Base-by-base conservation (phyloP, 37 sponge, comb jelly and placozoan species). In the Bolinopsis microptera region DNA sequence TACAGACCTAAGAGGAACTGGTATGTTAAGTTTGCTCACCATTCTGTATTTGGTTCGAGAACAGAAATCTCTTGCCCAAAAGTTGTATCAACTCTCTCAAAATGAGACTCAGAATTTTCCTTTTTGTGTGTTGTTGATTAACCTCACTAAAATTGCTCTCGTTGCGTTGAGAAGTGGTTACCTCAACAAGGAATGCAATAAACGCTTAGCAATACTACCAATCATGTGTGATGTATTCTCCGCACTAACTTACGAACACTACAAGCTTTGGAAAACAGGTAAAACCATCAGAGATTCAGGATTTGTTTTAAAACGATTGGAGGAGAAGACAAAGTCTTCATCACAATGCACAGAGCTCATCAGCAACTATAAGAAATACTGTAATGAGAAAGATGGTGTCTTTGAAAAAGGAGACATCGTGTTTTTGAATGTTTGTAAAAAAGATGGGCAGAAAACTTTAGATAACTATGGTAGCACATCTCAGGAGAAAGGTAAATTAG, bases 1-100 rank as follows among this genome's bases (percentile, higher is more conserved):
- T 18, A 99, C 98, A 34, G 98, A 97, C 69, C 96, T 99, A 94
- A 95, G 99, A 39, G 90, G 90, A 8, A 86, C 90, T 24, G 90
- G 90, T 2, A 86, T 86, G 90, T 27, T 86, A 24, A 86, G 90
- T 40, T 27, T 86, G 27, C 35, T 86, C 1, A 34, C 90, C 1
- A 86, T 86, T 27, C 61, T 86, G 18, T 86, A 41, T 40, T 23
- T 86, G 2, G 48, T 86, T 36, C 90, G 90, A 5, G 90, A 86
- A 38, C 90, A 86, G 0, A 39, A 86, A 38, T 3, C 26, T 3
- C 90, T 86, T 16, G 40, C 90, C 16, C 28, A 24, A 40, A 86
- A 86, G 35, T 48, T 86, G 21, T 86, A 41, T 38, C 27, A 23
- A 18, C 90, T 86, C 2, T 86, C 90, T 24, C 90, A 41, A 18